Evolutionary conservation across 2,888 invertebrate species (phyloP).

Genomic region (Dicranocentrus wangi): DNA sequence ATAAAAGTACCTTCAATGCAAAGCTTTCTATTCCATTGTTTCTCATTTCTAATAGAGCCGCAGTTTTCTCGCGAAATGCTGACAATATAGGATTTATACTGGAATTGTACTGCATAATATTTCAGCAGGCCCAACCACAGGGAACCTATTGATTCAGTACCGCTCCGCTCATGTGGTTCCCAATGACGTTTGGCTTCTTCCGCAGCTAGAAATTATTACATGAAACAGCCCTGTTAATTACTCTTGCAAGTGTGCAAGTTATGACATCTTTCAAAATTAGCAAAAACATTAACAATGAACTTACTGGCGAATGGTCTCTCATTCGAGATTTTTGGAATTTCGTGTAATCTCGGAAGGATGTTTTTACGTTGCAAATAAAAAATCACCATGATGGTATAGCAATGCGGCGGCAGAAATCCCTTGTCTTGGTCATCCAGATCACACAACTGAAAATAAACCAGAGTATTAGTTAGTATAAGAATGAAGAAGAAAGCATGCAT

Average conservation of each 20-base stretch:
- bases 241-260: too few species aligned
- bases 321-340: slow-evolving; percentile 73
- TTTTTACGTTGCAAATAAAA: slow-evolving; percentile 76
- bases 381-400: slow-evolving; percentile 76
- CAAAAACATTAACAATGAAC: background rate
- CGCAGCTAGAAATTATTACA: slow-evolving; percentile 62
- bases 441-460: slow-evolving; percentile 74
- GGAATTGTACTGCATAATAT: slow-evolving; percentile 74
- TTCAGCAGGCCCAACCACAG: slow-evolving; percentile 75
- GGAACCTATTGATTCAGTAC: slow-evolving; percentile 73
- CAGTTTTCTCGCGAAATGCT: slow-evolving; percentile 70
- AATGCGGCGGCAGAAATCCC: slow-evolving; percentile 77
- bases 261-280: background rate
- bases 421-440: slow-evolving; percentile 75
- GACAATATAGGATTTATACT: slow-evolving; percentile 72
- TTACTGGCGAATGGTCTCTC: slow-evolving; percentile 70
- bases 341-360: slow-evolving; percentile 76
- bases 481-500: too few species aligned
- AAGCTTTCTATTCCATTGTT: slow-evolving; percentile 74
- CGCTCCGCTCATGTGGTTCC: too few species aligned
- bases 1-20: slow-evolving; percentile 74
- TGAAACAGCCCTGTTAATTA: too few species aligned
- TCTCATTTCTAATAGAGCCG: slow-evolving; percentile 72
- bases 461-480: background rate
- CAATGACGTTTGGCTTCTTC: slow-evolving; percentile 71